Evolutionary conservation across 1,140 invertebrate species (phyloP), one percentile per base, ranked within the genome.

Genomic region (Sarcophaga peregrina): DNA sequence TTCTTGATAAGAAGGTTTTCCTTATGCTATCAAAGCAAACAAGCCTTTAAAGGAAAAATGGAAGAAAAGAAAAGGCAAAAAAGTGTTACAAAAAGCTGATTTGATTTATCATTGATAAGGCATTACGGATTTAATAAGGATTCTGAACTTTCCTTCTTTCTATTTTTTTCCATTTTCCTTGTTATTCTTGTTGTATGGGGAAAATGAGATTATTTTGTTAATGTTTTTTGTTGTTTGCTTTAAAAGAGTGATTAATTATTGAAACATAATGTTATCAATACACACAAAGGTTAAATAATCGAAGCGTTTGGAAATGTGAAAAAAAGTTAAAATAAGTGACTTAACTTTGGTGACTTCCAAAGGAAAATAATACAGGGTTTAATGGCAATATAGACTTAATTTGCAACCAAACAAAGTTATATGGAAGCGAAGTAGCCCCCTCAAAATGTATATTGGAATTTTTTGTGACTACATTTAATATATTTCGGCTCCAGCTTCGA

Each of bases 191-290:
- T 74, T 13, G 73, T 47, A 76, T 76, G 45, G 48, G 74, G 74
- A 47, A 76, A 76, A 48, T 76, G 15, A 47, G 74, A 76, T 76
- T 76, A 76, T 47, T 5, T n/a, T 46, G 5, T 48, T 76, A 76
- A 76, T 48, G 74, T n/a, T 76, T n/a, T 47, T 47, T 37, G 54
- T 58, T 48, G 46, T 76, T 76, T 76, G n/a, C 17, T 47, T 76
- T 48, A 48, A 76, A 76, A 76, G n/a, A n/a, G 74, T 76, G 74
- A 76, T 76, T 76, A 76, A 76, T 76, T 76, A 76, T 48, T 76
- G 15, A 76, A 25, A 76, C 46, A 76, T 8, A 58, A 58, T 6
- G 10, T n/a, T 7, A 58, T n/a, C 6, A 13, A 58, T n/a, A 15
- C 3, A 58, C 15, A n/a, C 15, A n/a, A n/a, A n/a, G n/a, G 15